Percentiles rank a stretch among this genome's conserved stretches.
phyloP scores from a whole-genome alignment of 30 jellyfish, hydroid and myxozoan genomes.

The Pseudorhiza aurosa region DNA sequence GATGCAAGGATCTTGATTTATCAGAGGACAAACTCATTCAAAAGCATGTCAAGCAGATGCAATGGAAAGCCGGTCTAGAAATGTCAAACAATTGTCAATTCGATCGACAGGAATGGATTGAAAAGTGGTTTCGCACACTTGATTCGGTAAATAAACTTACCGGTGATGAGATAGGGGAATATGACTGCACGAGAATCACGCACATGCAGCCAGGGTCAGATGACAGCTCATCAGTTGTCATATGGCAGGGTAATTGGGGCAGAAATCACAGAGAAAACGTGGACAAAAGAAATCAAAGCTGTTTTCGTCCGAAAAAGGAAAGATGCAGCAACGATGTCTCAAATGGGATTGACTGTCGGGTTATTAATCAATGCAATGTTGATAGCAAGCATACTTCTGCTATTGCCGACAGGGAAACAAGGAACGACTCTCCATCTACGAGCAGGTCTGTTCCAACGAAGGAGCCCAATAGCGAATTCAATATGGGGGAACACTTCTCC shows the following conservation, averaged over 20 bases:
- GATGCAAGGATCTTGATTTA: not conserved
- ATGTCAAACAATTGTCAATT: conserved; percentile 8
- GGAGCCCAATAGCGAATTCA: not conserved
- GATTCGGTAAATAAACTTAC: not conserved
- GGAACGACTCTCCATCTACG: not conserved
- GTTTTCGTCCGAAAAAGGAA: not conserved
- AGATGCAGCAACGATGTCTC: not conserved
- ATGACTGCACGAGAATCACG: not conserved
- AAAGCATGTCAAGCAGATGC: not conserved
- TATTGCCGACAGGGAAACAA: not conserved
- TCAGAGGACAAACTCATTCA: not conserved
- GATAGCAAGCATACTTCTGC: not conserved
- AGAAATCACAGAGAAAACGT: not conserved
- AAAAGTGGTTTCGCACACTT: conserved; percentile 26
- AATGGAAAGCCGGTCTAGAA: not conserved
- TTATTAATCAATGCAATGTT: not conserved
- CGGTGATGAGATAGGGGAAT: not conserved
- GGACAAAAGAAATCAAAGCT: not conserved
- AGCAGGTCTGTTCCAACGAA: not conserved
- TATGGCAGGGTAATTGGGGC: conserved; percentile 37
- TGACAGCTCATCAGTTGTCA: conserved; percentile 3
- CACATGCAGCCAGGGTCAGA: not conserved
- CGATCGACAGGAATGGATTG: conserved; percentile 26
- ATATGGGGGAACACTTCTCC: conserved; percentile 2
- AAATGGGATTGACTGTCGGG: no score